Percentiles rank a stretch among this genome's conserved stretches.
These are phyloP conservation scores for Pasiphila rectangulata DNA, from an alignment of 2,888 invertebrate species.

Conservation along the genomic window DNA sequence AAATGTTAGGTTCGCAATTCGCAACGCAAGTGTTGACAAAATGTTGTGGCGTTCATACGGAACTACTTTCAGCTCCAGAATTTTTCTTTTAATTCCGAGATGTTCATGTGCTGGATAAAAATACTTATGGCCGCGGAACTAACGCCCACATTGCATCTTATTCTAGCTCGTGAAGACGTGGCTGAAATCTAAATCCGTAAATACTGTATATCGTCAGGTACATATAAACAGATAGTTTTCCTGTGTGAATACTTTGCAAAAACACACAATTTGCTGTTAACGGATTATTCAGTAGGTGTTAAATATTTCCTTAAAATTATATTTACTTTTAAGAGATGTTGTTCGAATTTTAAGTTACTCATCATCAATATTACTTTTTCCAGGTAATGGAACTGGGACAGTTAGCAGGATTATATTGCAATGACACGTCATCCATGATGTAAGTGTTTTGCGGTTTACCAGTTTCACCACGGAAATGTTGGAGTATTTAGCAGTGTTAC, in stretches of 20 bases:
- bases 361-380: constrained; percentile 40
- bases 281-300: too few species aligned
- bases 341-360: constrained; percentile 27
- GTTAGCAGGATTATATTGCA: constrained; percentile 40
- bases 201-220: constrained; percentile 25
- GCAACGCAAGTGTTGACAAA: too few species aligned
- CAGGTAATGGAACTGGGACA: constrained; percentile 59
- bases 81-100: too few species aligned
- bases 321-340: too few species aligned
- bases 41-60: too few species aligned
- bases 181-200: constrained; percentile 31
- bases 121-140: constrained; percentile 53
- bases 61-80: too few species aligned
- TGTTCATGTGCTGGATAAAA: constrained; percentile 39
- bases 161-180: constrained; percentile 34
- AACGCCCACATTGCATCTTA: constrained; percentile 46
- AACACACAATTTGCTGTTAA: too few species aligned
- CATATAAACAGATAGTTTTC: too few species aligned
- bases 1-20: constrained; percentile 2
- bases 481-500: constrained; percentile 16
- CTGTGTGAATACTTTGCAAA: too few species aligned
- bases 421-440: constrained; percentile 45
- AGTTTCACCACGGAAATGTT: background rate
- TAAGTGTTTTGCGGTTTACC: constrained; percentile 37
- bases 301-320: too few species aligned